Conservation (phyloP, 2,797 vertebrate species). For the Babyrousa celebensis region DNA sequence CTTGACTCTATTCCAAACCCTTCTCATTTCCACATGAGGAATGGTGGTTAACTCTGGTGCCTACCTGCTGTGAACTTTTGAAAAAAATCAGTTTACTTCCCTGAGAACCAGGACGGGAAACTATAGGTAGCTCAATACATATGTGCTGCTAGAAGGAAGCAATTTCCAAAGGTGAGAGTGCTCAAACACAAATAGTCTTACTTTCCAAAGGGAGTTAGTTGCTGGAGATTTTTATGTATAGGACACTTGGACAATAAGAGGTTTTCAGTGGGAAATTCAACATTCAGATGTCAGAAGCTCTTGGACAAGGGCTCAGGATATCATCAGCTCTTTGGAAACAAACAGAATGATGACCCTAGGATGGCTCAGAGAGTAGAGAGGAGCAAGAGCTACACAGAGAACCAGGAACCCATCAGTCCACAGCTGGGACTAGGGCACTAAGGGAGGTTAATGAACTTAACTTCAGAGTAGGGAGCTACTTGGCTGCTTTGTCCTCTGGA, state of each 20-base stretch:
- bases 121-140: neutral
- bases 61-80: neutral
- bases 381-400: neutral
- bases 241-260: neutral
- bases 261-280: neutral
- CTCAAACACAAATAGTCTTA: neutral
- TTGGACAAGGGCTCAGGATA: neutral
- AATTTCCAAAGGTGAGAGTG: neutral
- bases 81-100: neutral
- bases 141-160: neutral
- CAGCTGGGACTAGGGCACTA: neutral
- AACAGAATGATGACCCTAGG: neutral
- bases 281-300: neutral
- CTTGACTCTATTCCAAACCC: neutral
- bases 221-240: neutral
- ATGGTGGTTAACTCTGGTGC: neutral
- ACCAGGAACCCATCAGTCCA: neutral
- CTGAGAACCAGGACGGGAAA: neutral
- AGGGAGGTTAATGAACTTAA: neutral
- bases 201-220: neutral
- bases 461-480: neutral
- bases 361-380: neutral
- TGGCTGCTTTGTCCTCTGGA: neutral
- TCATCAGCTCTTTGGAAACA: neutral
- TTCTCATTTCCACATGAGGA: neutral